Evolutionary conservation across 2,797 vertebrate species (phyloP), one percentile per base, ranked within the genome.

Genomic region (Myotis vivesi): DNA sequence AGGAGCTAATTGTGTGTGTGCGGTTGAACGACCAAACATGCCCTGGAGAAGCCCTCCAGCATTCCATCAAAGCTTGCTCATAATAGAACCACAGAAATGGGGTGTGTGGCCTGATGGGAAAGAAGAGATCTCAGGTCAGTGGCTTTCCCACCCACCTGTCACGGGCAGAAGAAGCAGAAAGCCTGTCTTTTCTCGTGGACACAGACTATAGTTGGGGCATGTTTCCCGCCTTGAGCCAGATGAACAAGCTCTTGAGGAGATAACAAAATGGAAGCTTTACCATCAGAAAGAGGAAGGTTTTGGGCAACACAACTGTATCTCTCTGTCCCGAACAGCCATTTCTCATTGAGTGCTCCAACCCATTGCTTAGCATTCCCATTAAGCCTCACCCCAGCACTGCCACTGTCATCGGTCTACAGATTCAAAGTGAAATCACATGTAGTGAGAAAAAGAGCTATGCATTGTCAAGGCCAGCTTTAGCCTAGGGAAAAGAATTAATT

Each of bases 201-300:
- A n/a, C 19, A 22, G 66, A 15, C 10, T 46, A 19, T 15, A 22
- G 5, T 38, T 30, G 11, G 38, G 20, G 11, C 0, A 0, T 2
- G 3, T 20, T 49, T 62, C 6, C 22, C 57, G 15, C 49, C 16
- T 71, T 33, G 33, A 13, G 41, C 51, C 51, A 9, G 8, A 71
- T 22, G 25, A 80, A 5, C 6, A 38, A 73, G 36, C 4, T 28
- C 55, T 20, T 33, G 66, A 19, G 8, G 8, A 89, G 33, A 72
- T 46, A 72, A 55, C 5, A 16, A 72, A 81, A 55, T 15, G 30
- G 10, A 13, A 55, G 38, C 30, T 44, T 80, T 44, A 64, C 33
- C 53, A 19, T 46, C 55, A 86, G 72, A 82, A 85, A 5, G 16
- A 36, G 1, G 28, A 1, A 66, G 1, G 0, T 12, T 55, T 69